Evolutionary conservation across 1,140 invertebrate species (phyloP).

Genomic region (Bilobella aurantiaca): DNA sequence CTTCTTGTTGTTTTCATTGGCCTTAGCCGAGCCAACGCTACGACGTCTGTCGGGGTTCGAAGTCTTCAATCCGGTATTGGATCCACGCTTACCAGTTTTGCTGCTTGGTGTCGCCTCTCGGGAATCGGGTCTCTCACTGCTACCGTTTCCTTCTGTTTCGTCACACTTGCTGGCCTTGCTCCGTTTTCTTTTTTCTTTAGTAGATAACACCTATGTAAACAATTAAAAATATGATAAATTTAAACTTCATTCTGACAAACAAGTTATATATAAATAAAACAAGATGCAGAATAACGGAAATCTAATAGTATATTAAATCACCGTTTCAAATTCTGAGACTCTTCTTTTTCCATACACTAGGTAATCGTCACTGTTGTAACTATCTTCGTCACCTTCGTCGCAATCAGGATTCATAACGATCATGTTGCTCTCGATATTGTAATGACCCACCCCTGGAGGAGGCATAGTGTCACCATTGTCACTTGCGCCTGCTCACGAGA

Average conservation of each 20-base stretch:
- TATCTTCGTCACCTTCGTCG: not conserved
- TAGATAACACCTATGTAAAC: not conserved
- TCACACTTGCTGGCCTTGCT: not conserved
- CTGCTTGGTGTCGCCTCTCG: too few relatives aligned
- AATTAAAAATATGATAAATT: too few relatives aligned
- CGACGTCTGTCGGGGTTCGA: too few relatives aligned
- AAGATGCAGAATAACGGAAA: too few relatives aligned
- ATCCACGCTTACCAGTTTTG: too few relatives aligned
- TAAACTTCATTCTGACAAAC: too few relatives aligned
- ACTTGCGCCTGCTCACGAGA: not conserved
- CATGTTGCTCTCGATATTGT: not conserved
- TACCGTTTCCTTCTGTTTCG: not conserved
- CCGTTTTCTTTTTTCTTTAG: not conserved
- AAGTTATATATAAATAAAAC: too few relatives aligned
- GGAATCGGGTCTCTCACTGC: not conserved
- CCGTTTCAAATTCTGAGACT: slow-evolving; percentile 1
- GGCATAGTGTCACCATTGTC: not conserved
- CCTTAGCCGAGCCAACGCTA: too few relatives aligned
- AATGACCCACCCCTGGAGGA: not conserved
- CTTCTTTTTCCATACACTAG: not conserved
- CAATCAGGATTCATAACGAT: not conserved
- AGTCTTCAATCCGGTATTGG: too few relatives aligned
- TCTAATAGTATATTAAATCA: too few relatives aligned
- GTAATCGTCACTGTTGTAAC: not conserved
- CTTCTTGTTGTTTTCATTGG: too few relatives aligned